Evolutionary conservation across 2,888 invertebrate genomes (phyloP).

Genomic region (Asteroscopus sphinx): DNA sequence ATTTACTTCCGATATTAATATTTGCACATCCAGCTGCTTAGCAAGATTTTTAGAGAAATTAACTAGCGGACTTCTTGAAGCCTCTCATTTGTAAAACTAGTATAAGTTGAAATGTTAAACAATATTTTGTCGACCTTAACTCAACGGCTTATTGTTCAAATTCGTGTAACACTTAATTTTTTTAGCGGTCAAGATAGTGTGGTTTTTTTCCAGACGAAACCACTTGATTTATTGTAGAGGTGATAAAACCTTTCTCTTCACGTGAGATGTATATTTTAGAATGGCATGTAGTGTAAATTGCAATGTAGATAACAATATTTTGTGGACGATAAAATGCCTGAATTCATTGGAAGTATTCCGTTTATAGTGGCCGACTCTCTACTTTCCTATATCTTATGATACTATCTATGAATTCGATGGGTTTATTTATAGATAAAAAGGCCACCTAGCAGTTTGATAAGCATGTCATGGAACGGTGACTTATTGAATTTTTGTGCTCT

Average conservation of each 20-base stretch:
- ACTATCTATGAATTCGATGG: no score
- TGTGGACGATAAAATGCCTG: conserved; percentile 42
- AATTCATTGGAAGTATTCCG: conserved; percentile 29
- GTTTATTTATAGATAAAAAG: no score
- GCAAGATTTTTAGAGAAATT: conserved; percentile 60
- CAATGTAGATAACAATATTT: conserved; percentile 54
- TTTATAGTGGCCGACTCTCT: conserved; percentile 26
- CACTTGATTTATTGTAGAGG: conserved; percentile 57
- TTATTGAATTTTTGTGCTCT: no score
- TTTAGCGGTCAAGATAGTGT: conserved; percentile 21
- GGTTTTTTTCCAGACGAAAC: conserved; percentile 44
- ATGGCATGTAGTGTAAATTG: conserved; percentile 55
- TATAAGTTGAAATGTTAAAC: conserved; percentile 3
- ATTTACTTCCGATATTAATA: conserved; percentile 61
- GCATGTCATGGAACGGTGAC: no score
- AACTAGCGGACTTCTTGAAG: conserved; percentile 37
- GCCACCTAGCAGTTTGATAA: no score
- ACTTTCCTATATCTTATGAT: conserved; percentile 24
- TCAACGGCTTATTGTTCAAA: conserved; percentile 21
- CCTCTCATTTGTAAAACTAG: conserved; percentile 28
- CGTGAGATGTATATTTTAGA: conserved; percentile 55
- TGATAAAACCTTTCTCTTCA: conserved; percentile 63
- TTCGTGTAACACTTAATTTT: conserved; percentile 14
- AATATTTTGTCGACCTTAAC: conserved; percentile 2
- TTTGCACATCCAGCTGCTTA: conserved; percentile 57